phyloP scores from a whole-genome alignment of 2,888 invertebrate species.

The Encarsia formosa region DNA sequence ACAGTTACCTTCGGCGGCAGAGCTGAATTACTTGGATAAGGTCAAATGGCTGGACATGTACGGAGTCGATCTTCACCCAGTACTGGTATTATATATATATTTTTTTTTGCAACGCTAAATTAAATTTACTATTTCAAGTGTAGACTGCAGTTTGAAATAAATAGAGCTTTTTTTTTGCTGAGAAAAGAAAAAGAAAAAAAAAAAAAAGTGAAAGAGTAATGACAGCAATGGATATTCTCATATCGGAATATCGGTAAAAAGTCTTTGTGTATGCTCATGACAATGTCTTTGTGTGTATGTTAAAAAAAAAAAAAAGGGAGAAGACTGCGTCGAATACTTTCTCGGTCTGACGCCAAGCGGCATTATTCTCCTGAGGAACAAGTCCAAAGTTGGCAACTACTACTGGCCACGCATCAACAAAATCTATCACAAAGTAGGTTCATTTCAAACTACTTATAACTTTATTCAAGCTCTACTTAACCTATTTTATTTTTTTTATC shows the following conservation, averaged over 20 bases:
- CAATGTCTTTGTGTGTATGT: not conserved
- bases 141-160: too few relatives aligned
- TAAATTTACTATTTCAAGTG: too few relatives aligned
- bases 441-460: not conserved
- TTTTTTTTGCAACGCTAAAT: not conserved
- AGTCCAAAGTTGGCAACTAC: slow-evolving; percentile 95
- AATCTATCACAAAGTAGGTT: slow-evolving; percentile 77
- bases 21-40: slow-evolving; percentile 92
- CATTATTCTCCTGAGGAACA: slow-evolving; percentile 88
- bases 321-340: slow-evolving; percentile 95
- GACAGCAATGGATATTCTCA: too few relatives aligned
- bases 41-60: slow-evolving; percentile 99
- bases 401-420: slow-evolving; percentile 97
- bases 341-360: slow-evolving; percentile 94
- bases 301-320: slow-evolving; percentile 66
- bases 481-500: too few relatives aligned
- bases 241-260: not conserved
- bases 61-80: slow-evolving; percentile 95
- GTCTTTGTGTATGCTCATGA: slow-evolving; percentile 9
- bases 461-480: too few relatives aligned
- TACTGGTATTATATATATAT: slow-evolving; percentile 62
- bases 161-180: too few relatives aligned
- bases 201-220: too few relatives aligned
- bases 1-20: slow-evolving; percentile 86
- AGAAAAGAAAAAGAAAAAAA: too few relatives aligned